Base-by-base conservation (phyloP, 2,888 invertebrate species). In the Xestia rhomboidea region DNA sequence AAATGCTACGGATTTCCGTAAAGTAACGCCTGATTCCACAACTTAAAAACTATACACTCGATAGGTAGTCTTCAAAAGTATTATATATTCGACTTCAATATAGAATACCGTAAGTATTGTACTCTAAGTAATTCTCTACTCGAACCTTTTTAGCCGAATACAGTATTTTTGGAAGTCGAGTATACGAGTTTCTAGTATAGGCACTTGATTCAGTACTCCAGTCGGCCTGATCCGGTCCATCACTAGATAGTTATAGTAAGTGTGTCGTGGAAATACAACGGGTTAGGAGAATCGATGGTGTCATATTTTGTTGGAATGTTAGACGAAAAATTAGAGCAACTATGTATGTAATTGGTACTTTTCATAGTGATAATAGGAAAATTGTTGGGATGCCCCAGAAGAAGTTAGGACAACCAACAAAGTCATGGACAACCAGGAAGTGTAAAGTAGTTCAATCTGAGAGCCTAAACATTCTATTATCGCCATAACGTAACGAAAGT, bases 241-340 rank as follows among this genome's bases (percentile, higher is more conserved):
- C 57, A 57, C 57, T 57, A 57, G 15, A 7, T 21, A 13, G 24
- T 11, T 27, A 46, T 30, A 51, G 62, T 66, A 63, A 79, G 30
- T 74, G 49, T 81, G 74, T 81, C 74, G 83, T 66, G 44, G 62
- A 81, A 69, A 27, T 63, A 41, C 21, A 49, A 77, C 8, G 2
- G 27, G 69, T 63, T 44, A 51, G 38, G 7, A 62, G 67, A 70
- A 68, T 41, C 18, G 27, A 15, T 63, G 27, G 24, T 11, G 51
- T 7, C 21, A 41, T 49, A 49, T 76, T 70, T 62, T 15, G 24
- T 34, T 57, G 34, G 30, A 41, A 80, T 73, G 27, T 63, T 10
- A 68, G n/a, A 41, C 30, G 24, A 64, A 80, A 80, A 81, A 70
- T 79, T 10, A 51, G 62, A 34, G n/a, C 51, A 34, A 0, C 0